Conservation (phyloP, 2,888 invertebrate species). For the Blastobasis lacticolella region DNA sequence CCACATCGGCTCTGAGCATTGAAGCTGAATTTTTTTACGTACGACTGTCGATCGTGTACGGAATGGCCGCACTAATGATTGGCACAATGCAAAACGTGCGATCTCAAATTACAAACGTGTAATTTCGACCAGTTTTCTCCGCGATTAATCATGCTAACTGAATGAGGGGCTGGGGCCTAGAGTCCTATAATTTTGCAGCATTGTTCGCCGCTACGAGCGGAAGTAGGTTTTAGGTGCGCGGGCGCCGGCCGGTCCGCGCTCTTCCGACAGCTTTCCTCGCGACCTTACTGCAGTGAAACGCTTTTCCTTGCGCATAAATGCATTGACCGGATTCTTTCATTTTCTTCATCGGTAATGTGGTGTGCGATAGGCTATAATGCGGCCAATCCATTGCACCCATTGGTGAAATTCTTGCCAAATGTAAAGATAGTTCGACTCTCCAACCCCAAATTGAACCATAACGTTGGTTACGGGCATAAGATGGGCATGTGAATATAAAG, state of each 20-base stretch:
- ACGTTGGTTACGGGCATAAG: no score
- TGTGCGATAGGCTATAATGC: not conserved
- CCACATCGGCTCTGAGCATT: constrained; percentile 25
- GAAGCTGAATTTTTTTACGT: constrained; percentile 32
- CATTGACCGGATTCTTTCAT: constrained; percentile 8
- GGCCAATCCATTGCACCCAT: no score
- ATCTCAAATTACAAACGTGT: constrained; percentile 48
- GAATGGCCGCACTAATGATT: constrained; percentile 48
- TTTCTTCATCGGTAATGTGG: not conserved
- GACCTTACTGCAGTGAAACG: no score
- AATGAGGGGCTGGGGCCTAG: constrained; percentile 51
- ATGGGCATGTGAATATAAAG: no score
- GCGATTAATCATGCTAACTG: constrained; percentile 64
- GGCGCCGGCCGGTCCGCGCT: constrained; percentile 42
- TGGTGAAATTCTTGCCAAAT: no score
- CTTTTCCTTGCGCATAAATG: not conserved
- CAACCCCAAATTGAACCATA: no score
- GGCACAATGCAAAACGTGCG: constrained; percentile 48
- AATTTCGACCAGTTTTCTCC: constrained; percentile 56
- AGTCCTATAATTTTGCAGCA: constrained; percentile 64
- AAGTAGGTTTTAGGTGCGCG: constrained; percentile 67
- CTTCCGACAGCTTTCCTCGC: constrained; percentile 34
- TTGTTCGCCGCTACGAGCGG: constrained; percentile 53
- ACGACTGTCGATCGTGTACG: constrained; percentile 41
- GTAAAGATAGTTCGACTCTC: no score